Percentiles rank a stretch among this genome's conserved stretches.
These are phyloP conservation scores for Pomatostomus ruficeps DNA, from an alignment of 2,113 vertebrate species.

Conservation along the genomic window DNA sequence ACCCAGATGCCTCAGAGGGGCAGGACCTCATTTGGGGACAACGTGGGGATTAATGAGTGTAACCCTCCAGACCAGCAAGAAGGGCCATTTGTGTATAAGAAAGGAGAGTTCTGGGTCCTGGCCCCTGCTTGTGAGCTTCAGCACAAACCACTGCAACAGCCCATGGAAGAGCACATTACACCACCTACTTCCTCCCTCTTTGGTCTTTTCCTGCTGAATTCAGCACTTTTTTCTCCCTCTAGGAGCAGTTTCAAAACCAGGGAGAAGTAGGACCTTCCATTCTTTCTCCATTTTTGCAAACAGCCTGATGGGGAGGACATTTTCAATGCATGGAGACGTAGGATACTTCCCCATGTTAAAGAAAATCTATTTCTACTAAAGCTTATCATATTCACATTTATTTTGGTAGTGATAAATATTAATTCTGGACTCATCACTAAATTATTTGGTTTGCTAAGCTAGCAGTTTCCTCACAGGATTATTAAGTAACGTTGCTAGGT, in stretches of 20 bases:
- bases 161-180: background rate
- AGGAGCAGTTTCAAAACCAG: background rate
- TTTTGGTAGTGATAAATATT: background rate
- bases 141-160: background rate
- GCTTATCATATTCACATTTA: background rate
- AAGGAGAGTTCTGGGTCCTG: background rate
- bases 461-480: background rate
- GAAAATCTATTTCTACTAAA: background rate
- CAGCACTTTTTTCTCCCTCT: background rate
- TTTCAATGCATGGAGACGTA: background rate
- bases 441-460: background rate
- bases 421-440: background rate
- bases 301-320: background rate
- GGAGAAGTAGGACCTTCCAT: background rate
- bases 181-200: background rate
- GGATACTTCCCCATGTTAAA: background rate
- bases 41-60: fast-evolving
- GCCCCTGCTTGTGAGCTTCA: background rate
- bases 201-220: background rate
- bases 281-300: background rate
- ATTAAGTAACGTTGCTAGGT: background rate
- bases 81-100: background rate
- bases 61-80: background rate
- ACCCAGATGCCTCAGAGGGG: background rate
- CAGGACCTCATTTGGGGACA: background rate